Conservation (phyloP, 2,113 vertebrate genomes). For the Leucopternis melanops region DNA sequence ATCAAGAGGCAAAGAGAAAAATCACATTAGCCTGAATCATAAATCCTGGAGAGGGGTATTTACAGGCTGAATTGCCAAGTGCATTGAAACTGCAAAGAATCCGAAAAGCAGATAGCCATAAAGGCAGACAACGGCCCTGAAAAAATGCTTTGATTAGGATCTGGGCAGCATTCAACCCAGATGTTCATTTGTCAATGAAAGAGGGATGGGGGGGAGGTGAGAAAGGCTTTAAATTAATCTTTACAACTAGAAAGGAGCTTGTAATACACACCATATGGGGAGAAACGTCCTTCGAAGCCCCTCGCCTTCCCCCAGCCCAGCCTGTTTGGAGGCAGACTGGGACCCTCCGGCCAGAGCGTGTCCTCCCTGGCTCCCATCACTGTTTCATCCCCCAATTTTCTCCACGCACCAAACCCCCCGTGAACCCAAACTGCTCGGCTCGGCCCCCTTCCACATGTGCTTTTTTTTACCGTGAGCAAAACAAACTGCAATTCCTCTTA, state of each 20-base stretch:
- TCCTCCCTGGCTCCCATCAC: neutral
- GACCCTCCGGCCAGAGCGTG: neutral
- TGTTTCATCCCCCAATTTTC: neutral
- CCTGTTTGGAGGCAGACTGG: neutral
- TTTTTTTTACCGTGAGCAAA: neutral
- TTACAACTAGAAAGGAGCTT: constrained; percentile 63
- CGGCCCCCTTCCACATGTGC: neutral
- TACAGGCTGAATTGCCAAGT: constrained; percentile 19
- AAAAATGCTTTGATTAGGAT: constrained; percentile 56
- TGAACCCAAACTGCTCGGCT: neutral
- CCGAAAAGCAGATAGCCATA: neutral
- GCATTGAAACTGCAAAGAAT: constrained; percentile 6
- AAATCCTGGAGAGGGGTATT: constrained; percentile 25
- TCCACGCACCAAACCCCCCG: neutral
- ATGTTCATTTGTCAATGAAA: constrained; percentile 62
- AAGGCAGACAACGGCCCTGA: constrained; percentile 30
- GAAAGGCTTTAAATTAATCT: constrained; percentile 65
- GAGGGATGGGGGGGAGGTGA: constrained; percentile 37
- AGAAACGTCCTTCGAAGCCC: constrained; percentile 9
- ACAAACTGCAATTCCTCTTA: neutral
- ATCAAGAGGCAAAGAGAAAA: neutral
- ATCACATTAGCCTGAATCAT: neutral
- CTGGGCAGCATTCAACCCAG: constrained; percentile 56
- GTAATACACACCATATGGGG: constrained; percentile 60
- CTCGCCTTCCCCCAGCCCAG: neutral